Evolutionary conservation across 2,113 vertebrate species (phyloP).

Genomic region (Accipiter cooperii): DNA sequence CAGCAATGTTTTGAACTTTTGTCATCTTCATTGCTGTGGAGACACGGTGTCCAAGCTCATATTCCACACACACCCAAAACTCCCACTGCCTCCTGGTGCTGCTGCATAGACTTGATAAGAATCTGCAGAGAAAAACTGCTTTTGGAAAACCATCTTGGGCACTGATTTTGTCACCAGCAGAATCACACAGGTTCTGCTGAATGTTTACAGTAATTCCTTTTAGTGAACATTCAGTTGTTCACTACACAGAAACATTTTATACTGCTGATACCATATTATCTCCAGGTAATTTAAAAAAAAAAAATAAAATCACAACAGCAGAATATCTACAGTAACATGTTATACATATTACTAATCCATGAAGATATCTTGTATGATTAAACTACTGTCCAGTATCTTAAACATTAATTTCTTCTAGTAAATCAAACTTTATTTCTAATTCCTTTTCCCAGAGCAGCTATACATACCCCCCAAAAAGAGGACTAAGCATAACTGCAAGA

Average conservation of each 20-base stretch:
- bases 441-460: neutral
- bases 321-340: neutral
- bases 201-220: neutral
- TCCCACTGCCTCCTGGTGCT: neutral
- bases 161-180: neutral
- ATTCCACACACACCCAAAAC: neutral
- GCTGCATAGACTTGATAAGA: neutral
- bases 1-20: neutral
- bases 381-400: neutral
- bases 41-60: neutral
- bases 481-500: neutral
- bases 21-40: neutral
- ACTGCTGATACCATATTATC: neutral
- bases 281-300: neutral
- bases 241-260: neutral
- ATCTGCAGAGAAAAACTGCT: neutral
- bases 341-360: neutral
- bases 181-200: neutral
- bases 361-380: neutral
- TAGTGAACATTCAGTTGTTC: neutral
- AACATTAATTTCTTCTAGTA: neutral
- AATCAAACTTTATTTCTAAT: neutral
- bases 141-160: neutral
- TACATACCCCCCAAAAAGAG: neutral
- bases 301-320: neutral